Conservation (phyloP, 2,113 vertebrate genomes). For the Kobus ellipsiprymnus region DNA sequence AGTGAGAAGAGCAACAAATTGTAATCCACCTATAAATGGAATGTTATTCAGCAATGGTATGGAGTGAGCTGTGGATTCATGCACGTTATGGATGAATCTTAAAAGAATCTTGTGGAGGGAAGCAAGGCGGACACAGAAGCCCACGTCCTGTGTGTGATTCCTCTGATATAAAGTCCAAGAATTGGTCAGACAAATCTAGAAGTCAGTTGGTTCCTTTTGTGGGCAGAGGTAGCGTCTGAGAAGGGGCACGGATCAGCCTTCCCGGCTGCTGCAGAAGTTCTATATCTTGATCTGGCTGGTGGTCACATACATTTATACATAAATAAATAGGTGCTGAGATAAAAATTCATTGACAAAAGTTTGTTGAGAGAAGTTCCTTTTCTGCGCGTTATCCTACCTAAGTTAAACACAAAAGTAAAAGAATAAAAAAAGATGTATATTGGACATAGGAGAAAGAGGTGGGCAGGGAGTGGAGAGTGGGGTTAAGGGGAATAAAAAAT, state of each 20-base stretch:
- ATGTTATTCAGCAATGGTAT: rapidly evolving
- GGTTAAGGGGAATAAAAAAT: neutral
- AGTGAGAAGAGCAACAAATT: neutral
- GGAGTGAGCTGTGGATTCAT: rapidly evolving
- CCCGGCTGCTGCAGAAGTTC: neutral
- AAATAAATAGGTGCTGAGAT: neutral
- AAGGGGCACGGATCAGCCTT: neutral
- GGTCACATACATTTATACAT: neutral
- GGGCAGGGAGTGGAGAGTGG: neutral
- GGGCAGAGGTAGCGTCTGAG: neutral
- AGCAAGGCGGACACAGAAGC: neutral
- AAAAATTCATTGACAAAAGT: neutral
- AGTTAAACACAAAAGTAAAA: neutral
- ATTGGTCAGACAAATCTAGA: neutral
- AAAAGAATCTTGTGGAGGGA: rapidly evolving
- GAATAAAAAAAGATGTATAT: neutral
- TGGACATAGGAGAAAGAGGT: neutral
- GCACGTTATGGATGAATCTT: rapidly evolving
- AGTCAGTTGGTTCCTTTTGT: neutral
- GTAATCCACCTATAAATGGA: neutral
- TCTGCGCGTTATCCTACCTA: rapidly evolving
- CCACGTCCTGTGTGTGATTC: rapidly evolving
- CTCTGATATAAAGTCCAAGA: rapidly evolving
- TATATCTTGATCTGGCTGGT: neutral
- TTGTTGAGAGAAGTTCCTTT: neutral